Conservation (phyloP, 1,140 invertebrate species). For the Microplitis mediator region DNA sequence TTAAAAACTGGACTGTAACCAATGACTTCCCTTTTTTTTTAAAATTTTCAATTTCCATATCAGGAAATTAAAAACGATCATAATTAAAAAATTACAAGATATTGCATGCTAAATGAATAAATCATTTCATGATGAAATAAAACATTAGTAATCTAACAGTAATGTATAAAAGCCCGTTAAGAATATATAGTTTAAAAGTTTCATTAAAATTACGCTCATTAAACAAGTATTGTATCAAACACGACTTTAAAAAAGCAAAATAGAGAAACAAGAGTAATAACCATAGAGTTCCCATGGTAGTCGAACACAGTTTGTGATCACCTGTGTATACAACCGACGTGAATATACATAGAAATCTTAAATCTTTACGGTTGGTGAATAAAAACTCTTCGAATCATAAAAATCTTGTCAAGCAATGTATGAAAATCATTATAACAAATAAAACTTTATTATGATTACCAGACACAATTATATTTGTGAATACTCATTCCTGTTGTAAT, state of each 20-base stretch:
- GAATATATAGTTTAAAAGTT: neutral
- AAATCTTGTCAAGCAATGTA: slow-evolving; percentile 36
- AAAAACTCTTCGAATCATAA: slow-evolving; percentile 18
- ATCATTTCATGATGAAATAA: neutral
- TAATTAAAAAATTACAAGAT: neutral
- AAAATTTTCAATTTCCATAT: no score
- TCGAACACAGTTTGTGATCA: slow-evolving; percentile 3
- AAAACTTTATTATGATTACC: no score
- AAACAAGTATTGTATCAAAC: slow-evolving; percentile 11
- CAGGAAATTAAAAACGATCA: no score
- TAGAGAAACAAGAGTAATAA: neutral
- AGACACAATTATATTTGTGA: no score
- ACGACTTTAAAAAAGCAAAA: neutral
- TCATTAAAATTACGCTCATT: neutral
- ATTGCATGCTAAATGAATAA: neutral
- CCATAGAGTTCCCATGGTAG: slow-evolving; percentile 13
- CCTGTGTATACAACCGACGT: neutral
- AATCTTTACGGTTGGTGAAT: slow-evolving; percentile 42
- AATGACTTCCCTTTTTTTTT: no score
- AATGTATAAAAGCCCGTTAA: neutral
- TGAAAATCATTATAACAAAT: neutral
- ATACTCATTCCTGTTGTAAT: no score
- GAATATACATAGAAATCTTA: slow-evolving; percentile 36
- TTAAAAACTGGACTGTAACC: no score
- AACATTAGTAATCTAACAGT: neutral